phyloP scores from a whole-genome alignment of 2,888 invertebrate species.

The Colostygia pectinataria region DNA sequence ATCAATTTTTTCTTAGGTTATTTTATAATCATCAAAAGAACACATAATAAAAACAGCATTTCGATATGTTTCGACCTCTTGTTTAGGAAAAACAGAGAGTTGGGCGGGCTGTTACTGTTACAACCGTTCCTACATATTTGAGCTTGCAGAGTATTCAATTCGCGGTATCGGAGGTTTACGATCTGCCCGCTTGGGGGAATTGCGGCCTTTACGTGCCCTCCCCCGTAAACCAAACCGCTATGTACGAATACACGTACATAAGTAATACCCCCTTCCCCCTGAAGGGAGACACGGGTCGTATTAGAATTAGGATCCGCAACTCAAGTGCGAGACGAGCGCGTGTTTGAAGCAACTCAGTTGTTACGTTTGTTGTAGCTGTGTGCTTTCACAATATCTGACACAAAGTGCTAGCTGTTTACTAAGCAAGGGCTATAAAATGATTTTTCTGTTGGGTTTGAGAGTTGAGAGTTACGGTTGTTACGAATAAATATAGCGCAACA shows the following conservation, averaged over 20 bases:
- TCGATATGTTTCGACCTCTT: conserved; percentile 29
- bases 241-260: conserved; percentile 64
- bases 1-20: too few species aligned
- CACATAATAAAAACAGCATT: conserved; percentile 21
- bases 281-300: conserved; percentile 57
- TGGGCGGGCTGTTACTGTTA: conserved; percentile 50
- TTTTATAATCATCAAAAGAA: conserved; percentile 20
- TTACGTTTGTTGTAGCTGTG: conserved; percentile 43
- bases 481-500: neutral
- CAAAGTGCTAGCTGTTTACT: conserved; percentile 25
- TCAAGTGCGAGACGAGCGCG: conserved; percentile 54
- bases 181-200: conserved; percentile 79
- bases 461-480: neutral
- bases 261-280: conserved; percentile 60
- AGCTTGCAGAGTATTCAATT: conserved; percentile 72
- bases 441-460: conserved; percentile 8
- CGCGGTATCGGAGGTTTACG: conserved; percentile 79
- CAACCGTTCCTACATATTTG: conserved; percentile 66
- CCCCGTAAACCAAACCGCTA: conserved; percentile 56
- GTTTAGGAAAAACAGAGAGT: conserved; percentile 35
- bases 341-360: conserved; percentile 44
- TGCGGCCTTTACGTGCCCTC: conserved; percentile 73
- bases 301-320: conserved; percentile 75
- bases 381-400: conserved; percentile 27
- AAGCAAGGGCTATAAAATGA: conserved; percentile 21